Evolutionary conservation across 2,113 vertebrate species (phyloP), one percentile per base, ranked within the genome.

Genomic region (Chroicocephalus ridibundus): DNA sequence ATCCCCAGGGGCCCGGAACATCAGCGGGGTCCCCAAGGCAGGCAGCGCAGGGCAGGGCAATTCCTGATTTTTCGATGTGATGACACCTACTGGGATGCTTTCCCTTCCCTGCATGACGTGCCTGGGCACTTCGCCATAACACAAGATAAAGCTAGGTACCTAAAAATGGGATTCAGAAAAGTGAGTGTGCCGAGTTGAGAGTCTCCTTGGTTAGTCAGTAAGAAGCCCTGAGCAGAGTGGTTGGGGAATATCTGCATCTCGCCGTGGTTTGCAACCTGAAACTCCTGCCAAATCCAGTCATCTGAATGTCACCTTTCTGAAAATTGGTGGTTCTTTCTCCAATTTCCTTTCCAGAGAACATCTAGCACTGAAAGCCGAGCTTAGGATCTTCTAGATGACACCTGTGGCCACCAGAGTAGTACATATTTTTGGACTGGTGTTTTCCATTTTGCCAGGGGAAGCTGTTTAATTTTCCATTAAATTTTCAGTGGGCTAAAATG

Each of bases 51-150:
- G 31, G 6, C 26, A 86, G 25, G 57, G n/a, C 4, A 60, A 42
- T 65, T 68, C 16, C 26, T 58, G 19, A 24, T 52, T 89, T 94
- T 54, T 0, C 22, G 64, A 66, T n/a, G 19, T 38, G 25, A 19
- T 85, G 29, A 32, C 47, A 38, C 31, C 40, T 40, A 38, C 49
- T 49, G 55, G 54, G 55, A 77, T 66, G 32, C 13, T 25, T 80
- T 70, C 25, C 32, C 19, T 49, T 86, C 2, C 3, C 64, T 5
- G 1, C 0, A 0, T 32, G 42, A 51, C 4, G 6, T 13, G 8
- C 11, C 20, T 51, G 87, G 38, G 29, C 52, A 34, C 25, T 24
- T 55, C 89, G 69, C 51, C 26, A 12, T 55, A 24, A 10, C 11
- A 55, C 10, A 14, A 12, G 38, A 42, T 32, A 54, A 75, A 75